phyloP scores from a whole-genome alignment of 2,888 invertebrate species.

The Trissonchulus latispiculum region DNA sequence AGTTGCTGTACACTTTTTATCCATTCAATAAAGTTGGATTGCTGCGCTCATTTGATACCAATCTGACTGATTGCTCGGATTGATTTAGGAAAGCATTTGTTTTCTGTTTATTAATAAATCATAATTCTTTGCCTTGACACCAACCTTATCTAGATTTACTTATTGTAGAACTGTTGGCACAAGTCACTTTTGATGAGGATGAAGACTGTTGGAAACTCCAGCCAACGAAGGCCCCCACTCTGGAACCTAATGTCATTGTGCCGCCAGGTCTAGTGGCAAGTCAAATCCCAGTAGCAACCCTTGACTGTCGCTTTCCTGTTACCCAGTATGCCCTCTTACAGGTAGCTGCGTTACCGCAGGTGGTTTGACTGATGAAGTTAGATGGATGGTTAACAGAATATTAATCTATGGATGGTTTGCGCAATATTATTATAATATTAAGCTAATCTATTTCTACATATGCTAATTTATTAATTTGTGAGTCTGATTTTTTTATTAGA shows the following conservation, averaged over 20 bases:
- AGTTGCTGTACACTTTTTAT: too few relatives aligned
- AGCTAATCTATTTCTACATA: neutral
- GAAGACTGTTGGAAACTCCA: conserved; percentile 61
- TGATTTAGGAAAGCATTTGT: too few relatives aligned
- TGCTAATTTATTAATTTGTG: too few relatives aligned
- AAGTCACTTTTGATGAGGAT: conserved; percentile 69
- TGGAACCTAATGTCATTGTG: conserved; percentile 57
- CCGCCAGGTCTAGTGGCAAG: conserved; percentile 49
- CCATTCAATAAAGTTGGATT: too few relatives aligned
- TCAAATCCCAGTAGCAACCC: neutral
- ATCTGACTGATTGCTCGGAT: too few relatives aligned
- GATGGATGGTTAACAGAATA: too few relatives aligned
- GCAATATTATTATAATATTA: neutral
- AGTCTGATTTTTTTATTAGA: neutral
- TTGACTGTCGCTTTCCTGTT: neutral
- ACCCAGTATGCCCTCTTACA: neutral
- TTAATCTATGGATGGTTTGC: neutral
- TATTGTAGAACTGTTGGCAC: conserved; percentile 47
- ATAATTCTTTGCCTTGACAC: too few relatives aligned
- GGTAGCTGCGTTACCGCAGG: too few relatives aligned
- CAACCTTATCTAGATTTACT: too few relatives aligned
- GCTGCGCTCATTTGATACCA: too few relatives aligned
- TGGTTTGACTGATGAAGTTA: neutral
- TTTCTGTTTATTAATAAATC: too few relatives aligned
- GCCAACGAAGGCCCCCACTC: conserved; percentile 54